phyloP scores from a whole-genome alignment of 2,888 invertebrate genomes.

The Aphodius sticticus region DNA sequence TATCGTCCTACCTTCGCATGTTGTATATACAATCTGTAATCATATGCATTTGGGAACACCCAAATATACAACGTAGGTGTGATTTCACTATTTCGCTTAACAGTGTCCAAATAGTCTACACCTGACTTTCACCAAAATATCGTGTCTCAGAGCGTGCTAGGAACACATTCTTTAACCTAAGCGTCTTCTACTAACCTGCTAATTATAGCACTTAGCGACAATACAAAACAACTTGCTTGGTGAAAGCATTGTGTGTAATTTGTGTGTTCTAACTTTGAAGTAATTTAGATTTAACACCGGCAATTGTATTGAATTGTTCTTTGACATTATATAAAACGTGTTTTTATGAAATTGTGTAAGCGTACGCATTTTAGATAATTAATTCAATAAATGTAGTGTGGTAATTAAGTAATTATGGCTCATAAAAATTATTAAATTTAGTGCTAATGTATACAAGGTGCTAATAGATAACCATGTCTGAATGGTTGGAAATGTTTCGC shows the following conservation, averaged over 20 bases:
- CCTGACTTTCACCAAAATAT: neutral
- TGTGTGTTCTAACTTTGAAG: neutral
- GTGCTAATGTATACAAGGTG: too few species aligned
- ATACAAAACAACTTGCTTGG: neutral
- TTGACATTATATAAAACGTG: too few species aligned
- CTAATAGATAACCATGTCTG: too few species aligned
- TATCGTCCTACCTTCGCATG: neutral
- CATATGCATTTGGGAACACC: too few species aligned
- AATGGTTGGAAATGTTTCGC: too few species aligned
- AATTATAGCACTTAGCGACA: neutral
- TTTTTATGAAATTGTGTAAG: too few species aligned
- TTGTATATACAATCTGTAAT: neutral
- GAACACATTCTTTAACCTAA: neutral
- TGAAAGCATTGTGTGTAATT: neutral
- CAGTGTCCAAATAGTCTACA: neutral
- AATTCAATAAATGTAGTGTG: too few species aligned
- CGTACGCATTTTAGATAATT: too few species aligned
- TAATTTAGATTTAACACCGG: neutral
- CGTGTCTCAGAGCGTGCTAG: neutral
- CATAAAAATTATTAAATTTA: too few species aligned
- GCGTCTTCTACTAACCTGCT: neutral
- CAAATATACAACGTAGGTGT: neutral
- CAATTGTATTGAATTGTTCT: neutral
- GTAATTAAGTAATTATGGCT: too few species aligned
- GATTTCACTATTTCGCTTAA: neutral